Percentiles rank a stretch among this genome's conserved stretches.
Conservation (phyloP, 1,140 invertebrate genomes). For the Andricus grossulariae region DNA sequence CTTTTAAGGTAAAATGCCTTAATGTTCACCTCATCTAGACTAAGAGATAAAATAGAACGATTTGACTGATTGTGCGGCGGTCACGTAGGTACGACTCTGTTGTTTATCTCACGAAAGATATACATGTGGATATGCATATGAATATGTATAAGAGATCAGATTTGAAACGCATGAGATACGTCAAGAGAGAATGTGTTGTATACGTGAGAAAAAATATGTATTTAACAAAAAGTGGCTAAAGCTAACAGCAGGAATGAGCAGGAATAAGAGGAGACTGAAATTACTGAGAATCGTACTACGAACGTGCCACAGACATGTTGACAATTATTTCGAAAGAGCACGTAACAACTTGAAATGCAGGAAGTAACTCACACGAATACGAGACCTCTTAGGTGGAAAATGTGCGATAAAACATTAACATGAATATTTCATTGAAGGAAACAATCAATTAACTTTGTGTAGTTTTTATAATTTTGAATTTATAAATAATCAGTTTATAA, state of each 20-base stretch:
- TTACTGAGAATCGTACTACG: not conserved
- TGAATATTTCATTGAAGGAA: too few relatives aligned
- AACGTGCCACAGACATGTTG: not conserved
- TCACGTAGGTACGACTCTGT: too few relatives aligned
- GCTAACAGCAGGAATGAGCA: not conserved
- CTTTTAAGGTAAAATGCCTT: too few relatives aligned
- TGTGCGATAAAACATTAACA: not conserved
- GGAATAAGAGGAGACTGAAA: not conserved
- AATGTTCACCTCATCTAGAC: too few relatives aligned
- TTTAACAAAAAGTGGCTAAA: not conserved
- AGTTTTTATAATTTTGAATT: too few relatives aligned
- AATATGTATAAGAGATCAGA: too few relatives aligned
- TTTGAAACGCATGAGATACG: not conserved
- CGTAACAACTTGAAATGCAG: conserved; percentile 16
- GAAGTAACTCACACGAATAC: not conserved
- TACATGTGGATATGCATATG: too few relatives aligned
- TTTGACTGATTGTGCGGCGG: too few relatives aligned
- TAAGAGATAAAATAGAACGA: too few relatives aligned
- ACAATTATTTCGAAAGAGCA: conserved; percentile 23
- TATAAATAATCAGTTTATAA: too few relatives aligned
- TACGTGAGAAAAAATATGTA: not conserved
- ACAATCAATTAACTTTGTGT: too few relatives aligned
- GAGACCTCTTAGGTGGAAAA: not conserved
- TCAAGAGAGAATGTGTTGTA: not conserved
- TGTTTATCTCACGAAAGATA: too few relatives aligned